phyloP scores from a whole-genome alignment of 2,888 invertebrate species.

The Corbicula japonica region DNA sequence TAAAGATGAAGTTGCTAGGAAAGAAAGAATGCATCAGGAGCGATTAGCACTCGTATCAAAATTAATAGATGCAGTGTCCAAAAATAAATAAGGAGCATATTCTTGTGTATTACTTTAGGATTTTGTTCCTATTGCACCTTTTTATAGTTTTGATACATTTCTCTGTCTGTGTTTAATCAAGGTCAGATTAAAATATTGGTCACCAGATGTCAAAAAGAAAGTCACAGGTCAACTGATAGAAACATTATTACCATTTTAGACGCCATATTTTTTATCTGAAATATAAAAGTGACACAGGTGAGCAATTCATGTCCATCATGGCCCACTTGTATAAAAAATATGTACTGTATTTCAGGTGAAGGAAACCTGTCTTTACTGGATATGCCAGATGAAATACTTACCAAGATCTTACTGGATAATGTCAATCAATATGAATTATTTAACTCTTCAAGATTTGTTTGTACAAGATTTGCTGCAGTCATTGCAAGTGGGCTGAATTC shows the following conservation, averaged over 20 bases:
- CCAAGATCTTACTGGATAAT: neutral
- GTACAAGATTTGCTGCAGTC: constrained; percentile 1
- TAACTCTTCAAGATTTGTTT: neutral
- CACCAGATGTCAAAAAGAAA: too few relatives aligned
- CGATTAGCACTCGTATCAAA: neutral
- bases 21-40: constrained; percentile 2
- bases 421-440: neutral
- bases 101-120: constrained; percentile 1
- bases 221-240: too few relatives aligned
- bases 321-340: too few relatives aligned
- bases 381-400: constrained; percentile 1
- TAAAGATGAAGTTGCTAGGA: constrained; percentile 23
- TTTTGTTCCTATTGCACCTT: too few relatives aligned
- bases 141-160: too few relatives aligned
- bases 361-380: constrained; percentile 1
- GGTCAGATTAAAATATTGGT: too few relatives aligned
- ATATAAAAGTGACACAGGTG: too few relatives aligned
- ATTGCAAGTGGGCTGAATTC: neutral
- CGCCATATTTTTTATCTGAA: too few relatives aligned
- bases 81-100: neutral
- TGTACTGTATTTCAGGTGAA: constrained; percentile 4
- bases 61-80: constrained; percentile 1
- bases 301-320: too few relatives aligned
- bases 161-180: too few relatives aligned
- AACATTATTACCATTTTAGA: too few relatives aligned